A percentile compares a stretch with the other conserved stretches of the same genome.
Conservation (phyloP, 2,113 vertebrate species). For the Dipodomys stephensi region DNA sequence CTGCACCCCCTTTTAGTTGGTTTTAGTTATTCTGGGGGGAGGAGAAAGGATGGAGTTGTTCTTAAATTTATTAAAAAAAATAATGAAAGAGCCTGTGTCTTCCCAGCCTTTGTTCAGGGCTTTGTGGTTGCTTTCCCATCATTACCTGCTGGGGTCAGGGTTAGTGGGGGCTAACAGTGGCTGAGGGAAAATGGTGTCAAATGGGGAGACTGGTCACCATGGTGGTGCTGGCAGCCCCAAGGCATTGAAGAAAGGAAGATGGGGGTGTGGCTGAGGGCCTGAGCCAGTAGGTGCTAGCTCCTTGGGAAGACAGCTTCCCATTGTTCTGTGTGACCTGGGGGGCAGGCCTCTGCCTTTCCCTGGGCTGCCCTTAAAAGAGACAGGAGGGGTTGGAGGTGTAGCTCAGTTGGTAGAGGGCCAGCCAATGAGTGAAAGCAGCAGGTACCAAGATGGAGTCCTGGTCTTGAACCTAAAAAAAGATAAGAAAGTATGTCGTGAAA, state of each 20-base stretch:
- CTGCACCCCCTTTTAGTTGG: slow-evolving; percentile 71
- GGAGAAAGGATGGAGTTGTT: slow-evolving; percentile 63
- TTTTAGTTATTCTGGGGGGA: slow-evolving; percentile 79
- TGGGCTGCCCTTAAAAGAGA: background rate
- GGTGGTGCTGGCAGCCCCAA: no score
- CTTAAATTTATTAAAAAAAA: slow-evolving; percentile 85
- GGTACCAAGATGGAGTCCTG: no score
- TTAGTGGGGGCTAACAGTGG: background rate
- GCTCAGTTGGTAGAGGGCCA: no score
- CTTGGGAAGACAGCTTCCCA: background rate
- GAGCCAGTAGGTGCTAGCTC: background rate
- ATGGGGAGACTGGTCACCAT: background rate
- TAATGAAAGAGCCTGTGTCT: background rate
- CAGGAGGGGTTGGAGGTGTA: no score
- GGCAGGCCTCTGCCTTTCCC: background rate
- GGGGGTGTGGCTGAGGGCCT: background rate
- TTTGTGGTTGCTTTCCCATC: background rate
- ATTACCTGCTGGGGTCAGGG: background rate
- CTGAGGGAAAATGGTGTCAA: background rate
- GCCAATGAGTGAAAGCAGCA: no score
- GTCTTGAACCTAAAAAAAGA: no score
- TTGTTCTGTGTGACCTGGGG: background rate
- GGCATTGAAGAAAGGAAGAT: background rate
- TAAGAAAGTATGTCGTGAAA: background rate
- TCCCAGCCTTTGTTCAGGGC: background rate